phyloP scores from a whole-genome alignment of 2,888 invertebrate genomes.

The Lasius platythorax region DNA sequence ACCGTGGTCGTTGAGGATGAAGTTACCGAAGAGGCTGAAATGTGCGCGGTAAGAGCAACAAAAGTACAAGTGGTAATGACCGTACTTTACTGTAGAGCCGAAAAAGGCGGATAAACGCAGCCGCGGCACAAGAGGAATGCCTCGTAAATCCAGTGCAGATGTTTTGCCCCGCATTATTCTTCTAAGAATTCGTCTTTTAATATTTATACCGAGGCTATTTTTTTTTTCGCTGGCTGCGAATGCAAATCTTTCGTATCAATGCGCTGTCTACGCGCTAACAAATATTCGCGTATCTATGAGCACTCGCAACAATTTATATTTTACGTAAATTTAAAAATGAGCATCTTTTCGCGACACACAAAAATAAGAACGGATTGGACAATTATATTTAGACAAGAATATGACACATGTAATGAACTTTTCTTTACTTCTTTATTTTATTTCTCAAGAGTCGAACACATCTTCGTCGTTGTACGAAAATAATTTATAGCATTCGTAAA shows the following conservation, averaged over 20 bases:
- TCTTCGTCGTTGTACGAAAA: neutral
- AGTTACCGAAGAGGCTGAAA: slow-evolving; percentile 58
- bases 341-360: neutral
- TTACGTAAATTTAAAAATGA: neutral
- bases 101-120: slow-evolving; percentile 48
- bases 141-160: slow-evolving; percentile 62
- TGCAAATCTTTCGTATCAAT: neutral
- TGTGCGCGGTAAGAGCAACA: slow-evolving; percentile 56
- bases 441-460: neutral
- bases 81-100: slow-evolving; percentile 59
- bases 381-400: neutral
- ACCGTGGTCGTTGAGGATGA: slow-evolving; percentile 58
- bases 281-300: neutral
- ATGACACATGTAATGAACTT: neutral
- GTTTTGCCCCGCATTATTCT: slow-evolving; percentile 51
- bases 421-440: neutral
- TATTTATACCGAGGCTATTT: slow-evolving; percentile 9
- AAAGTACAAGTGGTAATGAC: slow-evolving; percentile 68
- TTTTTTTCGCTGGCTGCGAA: neutral
- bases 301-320: neutral
- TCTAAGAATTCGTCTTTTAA: slow-evolving; percentile 46
- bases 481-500: neutral
- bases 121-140: slow-evolving; percentile 41
- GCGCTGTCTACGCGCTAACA: neutral
- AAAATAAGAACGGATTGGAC: neutral